Evolutionary conservation across 2,888 invertebrate genomes (phyloP).

Genomic region (Thera obeliscata): DNA sequence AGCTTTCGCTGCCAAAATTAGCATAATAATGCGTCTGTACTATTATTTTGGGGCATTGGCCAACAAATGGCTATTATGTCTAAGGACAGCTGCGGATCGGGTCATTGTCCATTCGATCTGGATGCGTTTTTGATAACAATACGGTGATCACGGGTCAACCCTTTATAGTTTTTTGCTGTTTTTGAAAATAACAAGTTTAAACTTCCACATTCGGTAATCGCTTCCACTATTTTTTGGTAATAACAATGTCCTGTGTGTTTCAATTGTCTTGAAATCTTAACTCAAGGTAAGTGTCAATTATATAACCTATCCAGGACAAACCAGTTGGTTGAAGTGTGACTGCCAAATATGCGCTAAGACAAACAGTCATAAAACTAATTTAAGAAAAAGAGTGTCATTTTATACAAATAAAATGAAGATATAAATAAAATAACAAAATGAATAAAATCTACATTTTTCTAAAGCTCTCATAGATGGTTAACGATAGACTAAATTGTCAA

Average conservation of each 20-base stretch:
- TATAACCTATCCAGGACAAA: too few relatives aligned
- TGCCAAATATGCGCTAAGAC: too few relatives aligned
- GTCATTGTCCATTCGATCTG: slow-evolving; percentile 78
- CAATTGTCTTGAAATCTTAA: neutral
- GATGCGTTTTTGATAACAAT: slow-evolving; percentile 59
- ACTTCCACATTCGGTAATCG: slow-evolving; percentile 11
- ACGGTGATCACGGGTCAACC: slow-evolving; percentile 61
- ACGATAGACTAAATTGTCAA: too few relatives aligned
- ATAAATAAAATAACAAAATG: too few relatives aligned
- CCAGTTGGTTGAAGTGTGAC: too few relatives aligned
- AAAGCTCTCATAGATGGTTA: too few relatives aligned
- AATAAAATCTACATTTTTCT: too few relatives aligned
- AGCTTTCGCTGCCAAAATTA: slow-evolving; percentile 66
- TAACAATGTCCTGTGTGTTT: neutral
- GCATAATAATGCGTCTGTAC: slow-evolving; percentile 78
- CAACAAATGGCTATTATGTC: slow-evolving; percentile 65
- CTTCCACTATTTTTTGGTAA: neutral
- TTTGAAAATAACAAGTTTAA: slow-evolving; percentile 34
- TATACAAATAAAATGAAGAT: too few relatives aligned
- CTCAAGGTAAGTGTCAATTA: too few relatives aligned
- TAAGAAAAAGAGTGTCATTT: too few relatives aligned
- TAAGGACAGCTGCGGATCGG: slow-evolving; percentile 73
- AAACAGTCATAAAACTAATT: too few relatives aligned
- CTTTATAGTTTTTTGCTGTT: slow-evolving; percentile 44
- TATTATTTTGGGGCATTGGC: slow-evolving; percentile 75